Percentiles rank a stretch among this genome's conserved stretches.
Conservation (phyloP, 2,113 vertebrate genomes). For the Orthonyx spaldingii region DNA sequence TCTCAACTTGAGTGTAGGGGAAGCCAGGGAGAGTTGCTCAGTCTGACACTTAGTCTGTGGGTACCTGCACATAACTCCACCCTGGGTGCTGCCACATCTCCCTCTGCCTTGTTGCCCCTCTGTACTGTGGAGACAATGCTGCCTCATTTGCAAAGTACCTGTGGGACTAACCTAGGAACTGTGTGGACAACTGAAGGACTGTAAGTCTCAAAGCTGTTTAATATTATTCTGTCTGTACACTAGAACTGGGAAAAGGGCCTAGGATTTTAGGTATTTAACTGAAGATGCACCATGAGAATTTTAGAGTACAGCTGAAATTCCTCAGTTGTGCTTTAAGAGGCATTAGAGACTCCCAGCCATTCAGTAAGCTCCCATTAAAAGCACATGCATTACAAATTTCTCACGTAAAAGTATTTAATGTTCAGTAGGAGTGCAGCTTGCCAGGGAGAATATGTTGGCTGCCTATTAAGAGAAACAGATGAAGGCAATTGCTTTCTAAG, state of each 20-base stretch:
- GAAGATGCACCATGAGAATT: neutral
- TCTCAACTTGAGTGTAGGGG: rapidly evolving
- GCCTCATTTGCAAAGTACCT: neutral
- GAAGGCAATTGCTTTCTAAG: neutral
- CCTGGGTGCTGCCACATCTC: neutral
- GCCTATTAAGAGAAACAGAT: neutral
- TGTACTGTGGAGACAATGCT: neutral
- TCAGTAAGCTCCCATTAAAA: conserved; percentile 11
- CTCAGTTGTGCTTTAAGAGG: conserved; percentile 18
- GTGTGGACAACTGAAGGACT: neutral
- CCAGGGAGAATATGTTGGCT: neutral
- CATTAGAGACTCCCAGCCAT: conserved; percentile 48
- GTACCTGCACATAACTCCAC: rapidly evolving
- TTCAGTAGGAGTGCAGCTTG: neutral
- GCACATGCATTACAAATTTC: neutral
- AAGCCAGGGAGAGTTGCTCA: neutral
- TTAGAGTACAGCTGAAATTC: neutral
- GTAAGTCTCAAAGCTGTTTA: neutral
- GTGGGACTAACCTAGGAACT: neutral
- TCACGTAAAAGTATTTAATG: neutral
- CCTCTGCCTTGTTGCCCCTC: neutral
- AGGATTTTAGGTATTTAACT: neutral
- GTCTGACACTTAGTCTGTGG: neutral
- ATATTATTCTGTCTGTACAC: neutral
- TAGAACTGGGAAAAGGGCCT: neutral